Evolutionary conservation across 1,140 invertebrate species (phyloP), one percentile per base, ranked within the genome.

Genomic region (Potamilus streckersoni): DNA sequence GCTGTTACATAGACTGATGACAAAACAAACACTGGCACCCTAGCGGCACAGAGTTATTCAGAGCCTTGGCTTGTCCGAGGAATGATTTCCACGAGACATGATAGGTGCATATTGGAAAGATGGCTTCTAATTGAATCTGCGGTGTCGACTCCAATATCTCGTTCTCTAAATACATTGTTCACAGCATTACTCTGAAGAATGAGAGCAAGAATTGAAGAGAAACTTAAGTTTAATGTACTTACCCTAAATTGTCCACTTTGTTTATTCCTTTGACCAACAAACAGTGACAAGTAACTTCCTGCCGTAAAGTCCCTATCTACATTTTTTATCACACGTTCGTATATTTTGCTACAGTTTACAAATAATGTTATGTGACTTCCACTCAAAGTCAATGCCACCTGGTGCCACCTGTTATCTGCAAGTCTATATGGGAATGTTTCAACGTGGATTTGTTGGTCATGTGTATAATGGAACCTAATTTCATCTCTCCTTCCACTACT

Each of bases 211-310:
- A 38, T 38, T 6, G 38, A 38, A 66, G 31, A 5, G 19, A 12
- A 66, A 17, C 17, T 16, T 17, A 3, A 20, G 13, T 16, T 4
- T 15, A 69, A n/a, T 55, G n/a, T 66, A 87, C 88, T 91, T 89
- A 96, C 96, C 94, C 96, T 96, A 91, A 96, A 97, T 82, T 95
- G 91, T 88, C 94, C 96, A 91, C 96, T 94, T 85, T 93, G 94
- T 86, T 92, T 92, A 89, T 95, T 95, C 85, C 95, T 93, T 90
- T 97, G 96, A 73, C 96, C 96, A 64, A 97, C 90, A 94, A 94
- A 96, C 68, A 97, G 92, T 72, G 94, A 92, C 56, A 95, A 92
- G 86, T 88, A 92, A 87, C 88, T 78, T 56, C 79, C 82, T 69
- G 81, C 68, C 61, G 69, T 79, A 78, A 78, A 81, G 17, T 77